Evolutionary conservation across 2,113 vertebrate genomes (phyloP).

Genomic region (Donacobius atricapilla): DNA sequence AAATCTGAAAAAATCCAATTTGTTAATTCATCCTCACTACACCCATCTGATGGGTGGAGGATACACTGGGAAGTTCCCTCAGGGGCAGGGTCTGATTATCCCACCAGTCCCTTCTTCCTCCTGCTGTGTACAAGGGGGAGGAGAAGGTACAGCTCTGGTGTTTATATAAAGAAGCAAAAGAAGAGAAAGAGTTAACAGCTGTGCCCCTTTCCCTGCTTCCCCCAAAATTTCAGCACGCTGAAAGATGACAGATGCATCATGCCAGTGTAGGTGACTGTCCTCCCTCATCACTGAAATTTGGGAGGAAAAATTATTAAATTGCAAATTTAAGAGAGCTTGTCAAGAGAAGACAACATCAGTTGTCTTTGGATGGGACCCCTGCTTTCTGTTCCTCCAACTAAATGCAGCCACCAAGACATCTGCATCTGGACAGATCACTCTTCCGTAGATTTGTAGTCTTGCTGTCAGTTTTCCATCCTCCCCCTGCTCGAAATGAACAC

Average conservation of each 20-base stretch:
- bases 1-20: rapidly evolving
- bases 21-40: not conserved
- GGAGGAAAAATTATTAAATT: not conserved
- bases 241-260: not conserved
- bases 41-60: not conserved
- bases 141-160: not conserved
- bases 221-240: not conserved
- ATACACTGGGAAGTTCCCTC: not conserved
- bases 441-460: not conserved
- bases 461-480: conserved; percentile 12
- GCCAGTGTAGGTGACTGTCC: not conserved
- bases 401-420: conserved; percentile 22
- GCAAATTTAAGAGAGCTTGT: conserved; percentile 12
- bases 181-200: not conserved
- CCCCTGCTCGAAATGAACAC: not conserved
- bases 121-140: not conserved
- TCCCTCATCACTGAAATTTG: not conserved
- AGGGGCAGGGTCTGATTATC: not conserved
- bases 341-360: conserved; percentile 10
- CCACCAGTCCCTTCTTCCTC: not conserved
- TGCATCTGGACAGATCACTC: conserved; percentile 28
- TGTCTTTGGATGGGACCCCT: not conserved
- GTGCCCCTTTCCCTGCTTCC: not conserved
- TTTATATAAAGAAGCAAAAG: not conserved
- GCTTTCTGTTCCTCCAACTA: not conserved